Percentiles rank a stretch among this genome's conserved stretches.
These are phyloP conservation scores for Myrmecobius fasciatus DNA, from an alignment of 2,113 vertebrate genomes.

Conservation along the genomic window DNA sequence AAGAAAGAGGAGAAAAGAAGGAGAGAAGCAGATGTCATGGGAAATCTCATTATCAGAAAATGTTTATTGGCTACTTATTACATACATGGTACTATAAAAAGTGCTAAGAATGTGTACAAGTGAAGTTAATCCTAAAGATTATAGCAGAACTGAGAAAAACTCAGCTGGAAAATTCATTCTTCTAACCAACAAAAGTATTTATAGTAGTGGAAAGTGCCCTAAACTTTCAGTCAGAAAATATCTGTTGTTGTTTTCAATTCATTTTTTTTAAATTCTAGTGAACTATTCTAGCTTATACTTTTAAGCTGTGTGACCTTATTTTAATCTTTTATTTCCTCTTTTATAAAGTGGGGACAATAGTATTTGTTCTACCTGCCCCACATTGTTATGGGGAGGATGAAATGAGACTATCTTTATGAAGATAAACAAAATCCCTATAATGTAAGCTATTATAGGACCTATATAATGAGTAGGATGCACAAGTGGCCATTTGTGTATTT, in stretches of 20 bases:
- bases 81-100: neutral
- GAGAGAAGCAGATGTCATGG: neutral
- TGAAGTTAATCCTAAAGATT: neutral
- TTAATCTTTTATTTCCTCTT: neutral
- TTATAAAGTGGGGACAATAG: neutral
- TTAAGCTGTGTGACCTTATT: neutral
- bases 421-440: neutral
- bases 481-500: neutral
- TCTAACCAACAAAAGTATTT: neutral
- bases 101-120: neutral
- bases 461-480: neutral
- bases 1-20: neutral
- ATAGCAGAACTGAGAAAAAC: neutral
- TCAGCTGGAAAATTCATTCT: neutral
- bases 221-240: neutral
- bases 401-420: neutral
- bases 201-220: neutral
- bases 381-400: neutral
- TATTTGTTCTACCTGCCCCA: neutral
- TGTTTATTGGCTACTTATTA: neutral
- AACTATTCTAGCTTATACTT: neutral
- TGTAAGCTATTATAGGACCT: neutral
- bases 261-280: no score
- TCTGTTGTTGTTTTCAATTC: neutral
- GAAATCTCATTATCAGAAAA: neutral